These are phyloP conservation scores for Darevskia mixta DNA, from an alignment of 2,797 vertebrate species.

Conservation along the genomic window DNA sequence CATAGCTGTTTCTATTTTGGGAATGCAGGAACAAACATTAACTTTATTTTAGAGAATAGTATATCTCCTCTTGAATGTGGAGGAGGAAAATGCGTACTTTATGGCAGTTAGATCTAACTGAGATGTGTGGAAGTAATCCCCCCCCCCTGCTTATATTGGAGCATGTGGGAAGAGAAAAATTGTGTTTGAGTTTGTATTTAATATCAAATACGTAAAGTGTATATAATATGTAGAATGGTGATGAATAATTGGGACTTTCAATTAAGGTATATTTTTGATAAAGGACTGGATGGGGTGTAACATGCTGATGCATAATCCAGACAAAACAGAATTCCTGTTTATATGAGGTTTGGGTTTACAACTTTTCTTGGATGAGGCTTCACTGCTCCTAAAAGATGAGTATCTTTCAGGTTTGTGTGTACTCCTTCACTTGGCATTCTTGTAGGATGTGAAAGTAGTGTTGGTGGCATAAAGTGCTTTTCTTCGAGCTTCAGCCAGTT, in stretches of 20 bases:
- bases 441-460: no score
- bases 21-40: not conserved
- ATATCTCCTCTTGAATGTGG: not conserved
- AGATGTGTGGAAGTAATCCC: not conserved
- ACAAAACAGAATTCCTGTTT: no score
- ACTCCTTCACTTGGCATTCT: no score
- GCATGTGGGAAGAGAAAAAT: not conserved
- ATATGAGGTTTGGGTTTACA: no score
- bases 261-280: slow-evolving; percentile 5
- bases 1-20: slow-evolving; percentile 1
- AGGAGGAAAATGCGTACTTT: not conserved
- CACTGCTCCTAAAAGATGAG: no score
- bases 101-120: slow-evolving; percentile 10
- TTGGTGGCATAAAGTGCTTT: no score
- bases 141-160: not conserved
- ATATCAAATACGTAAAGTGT: slow-evolving; percentile 20
- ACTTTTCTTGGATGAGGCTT: no score
- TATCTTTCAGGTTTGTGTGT: no score
- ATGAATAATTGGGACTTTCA: slow-evolving; percentile 16
- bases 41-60: not conserved
- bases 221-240: slow-evolving; percentile 6
- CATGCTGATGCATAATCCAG: no score
- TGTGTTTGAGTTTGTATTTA: slow-evolving; percentile 16
- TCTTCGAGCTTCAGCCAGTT: no score
- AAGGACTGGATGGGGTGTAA: not conserved